These are phyloP conservation scores for Atrichornis clamosus DNA, from an alignment of 2,113 vertebrate genomes.

Conservation along the genomic window DNA sequence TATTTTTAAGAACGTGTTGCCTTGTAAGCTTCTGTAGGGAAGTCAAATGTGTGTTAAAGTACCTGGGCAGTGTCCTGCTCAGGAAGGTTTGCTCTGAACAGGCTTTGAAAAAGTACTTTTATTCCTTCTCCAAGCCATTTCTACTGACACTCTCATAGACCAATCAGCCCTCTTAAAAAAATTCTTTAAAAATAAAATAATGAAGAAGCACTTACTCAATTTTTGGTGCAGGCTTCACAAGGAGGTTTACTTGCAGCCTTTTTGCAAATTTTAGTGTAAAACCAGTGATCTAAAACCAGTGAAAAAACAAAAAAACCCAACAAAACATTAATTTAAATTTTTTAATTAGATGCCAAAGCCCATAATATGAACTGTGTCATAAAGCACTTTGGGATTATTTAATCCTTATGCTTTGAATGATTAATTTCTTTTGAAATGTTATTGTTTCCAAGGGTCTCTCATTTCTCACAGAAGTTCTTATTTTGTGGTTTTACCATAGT, in stretches of 20 bases:
- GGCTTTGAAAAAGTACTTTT: background rate
- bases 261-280: slow-evolving; percentile 92
- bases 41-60: background rate
- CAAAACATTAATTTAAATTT: background rate
- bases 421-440: background rate
- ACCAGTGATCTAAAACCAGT: slow-evolving; percentile 81
- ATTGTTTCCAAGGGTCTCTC: background rate
- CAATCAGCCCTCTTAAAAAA: background rate
- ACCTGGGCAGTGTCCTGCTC: background rate
- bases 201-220: slow-evolving; percentile 80
- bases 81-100: background rate
- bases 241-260: slow-evolving; percentile 88
- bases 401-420: background rate
- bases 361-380: background rate
- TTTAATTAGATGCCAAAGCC: background rate
- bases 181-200: background rate
- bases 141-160: background rate
- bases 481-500: background rate
- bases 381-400: background rate
- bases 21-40: background rate
- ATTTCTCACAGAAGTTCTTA: background rate
- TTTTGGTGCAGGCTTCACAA: slow-evolving; percentile 75
- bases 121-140: background rate
- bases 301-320: background rate
- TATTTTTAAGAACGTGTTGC: background rate